A percentile compares a stretch with the other conserved stretches of the same genome.
These are phyloP conservation scores for Drosophila yakuba DNA, from an alignment of 1,140 invertebrate genomes.

Conservation along the genomic window DNA sequence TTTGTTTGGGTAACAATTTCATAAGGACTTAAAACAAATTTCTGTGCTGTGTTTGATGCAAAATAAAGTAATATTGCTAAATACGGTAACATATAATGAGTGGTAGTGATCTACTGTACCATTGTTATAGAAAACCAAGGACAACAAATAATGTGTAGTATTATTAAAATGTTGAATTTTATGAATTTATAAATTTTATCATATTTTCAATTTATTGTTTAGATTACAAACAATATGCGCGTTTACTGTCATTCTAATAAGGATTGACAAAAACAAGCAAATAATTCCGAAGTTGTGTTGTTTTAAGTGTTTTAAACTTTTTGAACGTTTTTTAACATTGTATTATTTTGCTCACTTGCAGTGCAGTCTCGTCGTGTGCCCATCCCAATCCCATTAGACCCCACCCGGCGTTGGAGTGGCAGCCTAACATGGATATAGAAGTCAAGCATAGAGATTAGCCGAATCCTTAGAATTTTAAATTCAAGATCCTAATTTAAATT, in stretches of 20 bases:
- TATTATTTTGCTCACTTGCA: conserved; percentile 27
- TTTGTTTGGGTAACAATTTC: neutral
- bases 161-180: too few relatives aligned
- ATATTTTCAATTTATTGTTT: too few relatives aligned
- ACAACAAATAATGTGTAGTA: too few relatives aligned
- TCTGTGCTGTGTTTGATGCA: too few relatives aligned
- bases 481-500: conserved; percentile 71
- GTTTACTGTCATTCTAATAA: too few relatives aligned
- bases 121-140: neutral
- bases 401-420: conserved; percentile 19
- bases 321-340: neutral
- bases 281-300: neutral
- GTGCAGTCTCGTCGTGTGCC: conserved; percentile 39
- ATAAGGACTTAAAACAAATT: neutral
- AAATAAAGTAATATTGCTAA: too few relatives aligned
- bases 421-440: conserved; percentile 65
- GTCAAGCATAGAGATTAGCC: conserved; percentile 65
- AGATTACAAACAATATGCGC: too few relatives aligned
- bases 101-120: neutral
- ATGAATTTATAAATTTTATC: too few relatives aligned
- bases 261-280: neutral
- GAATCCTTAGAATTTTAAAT: conserved; percentile 77
- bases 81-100: too few relatives aligned
- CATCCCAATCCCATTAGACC: conserved; percentile 5
- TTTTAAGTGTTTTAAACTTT: too few relatives aligned